Evolutionary conservation across 1,140 invertebrate species (phyloP), one percentile per base, ranked within the genome.

Genomic region (Philopotamus ludificatus): DNA sequence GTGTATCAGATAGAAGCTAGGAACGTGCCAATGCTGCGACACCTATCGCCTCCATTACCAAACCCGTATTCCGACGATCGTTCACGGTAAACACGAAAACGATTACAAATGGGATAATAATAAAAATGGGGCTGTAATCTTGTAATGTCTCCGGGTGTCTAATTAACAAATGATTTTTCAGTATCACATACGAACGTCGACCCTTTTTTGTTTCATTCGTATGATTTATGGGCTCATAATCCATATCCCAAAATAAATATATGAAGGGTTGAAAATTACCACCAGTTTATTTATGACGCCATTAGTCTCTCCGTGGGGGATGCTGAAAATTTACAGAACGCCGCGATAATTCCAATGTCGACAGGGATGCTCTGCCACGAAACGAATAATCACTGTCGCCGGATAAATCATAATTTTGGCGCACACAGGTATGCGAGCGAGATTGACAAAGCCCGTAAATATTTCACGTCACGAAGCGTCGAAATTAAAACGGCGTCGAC

Each of bases 251-350:
- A 41, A 47, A 60, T 60, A 60, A 60, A 67, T 67, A 55, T 58
- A 55, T 53, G 63, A 25, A 55, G 65, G 59, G 51, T 67, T 55
- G 54, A 67, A 67, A 67, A 63, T 60, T 63, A 67, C 58, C 59
- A 10, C 53, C 57, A 16, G 60, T 45, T 63, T 67, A 63, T 67
- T 55, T 67, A 62, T 45, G 65, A 55, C 42, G 25, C 39, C 65
- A 67, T 63, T 62, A 67, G 28, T 59, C 59, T 34, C 34, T 21
- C 28, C 42, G 4, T 28, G 20, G 44, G 58, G 58, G 45, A 47
- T 7, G 45, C n/a, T 47, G 16, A 7, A 47, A 15, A 8, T 47
- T 20, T 20, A 4, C 45, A 15, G 15, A 20, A 53, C 21, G 23
- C 21, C 8, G 9, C 23, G 15, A 53, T 53, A 53, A 21, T 23